phyloP scores from a whole-genome alignment of 2,888 invertebrate species.

The Polydrusus cervinus region DNA sequence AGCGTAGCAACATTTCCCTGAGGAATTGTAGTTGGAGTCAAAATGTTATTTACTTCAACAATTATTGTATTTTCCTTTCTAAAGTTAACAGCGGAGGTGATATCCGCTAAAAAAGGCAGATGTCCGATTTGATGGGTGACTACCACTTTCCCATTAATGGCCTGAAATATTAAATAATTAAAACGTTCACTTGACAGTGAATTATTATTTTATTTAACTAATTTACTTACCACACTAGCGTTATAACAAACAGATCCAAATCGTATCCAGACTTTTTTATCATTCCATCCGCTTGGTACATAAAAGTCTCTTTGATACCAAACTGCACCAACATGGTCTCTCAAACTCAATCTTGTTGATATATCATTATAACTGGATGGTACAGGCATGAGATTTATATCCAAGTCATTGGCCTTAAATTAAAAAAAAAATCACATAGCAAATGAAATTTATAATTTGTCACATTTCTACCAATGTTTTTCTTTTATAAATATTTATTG shows the following conservation, averaged over 20 bases:
- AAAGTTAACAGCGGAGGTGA: slow-evolving; percentile 79
- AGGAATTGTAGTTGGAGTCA: slow-evolving; percentile 89
- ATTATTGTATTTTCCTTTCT: slow-evolving; percentile 83
- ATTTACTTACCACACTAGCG: slow-evolving; percentile 84
- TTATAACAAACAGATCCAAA: slow-evolving; percentile 88
- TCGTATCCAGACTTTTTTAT: slow-evolving; percentile 68
- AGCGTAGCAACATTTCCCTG: slow-evolving; percentile 78
- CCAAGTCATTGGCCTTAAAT: slow-evolving; percentile 18
- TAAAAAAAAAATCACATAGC: background rate
- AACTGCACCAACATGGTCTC: slow-evolving; percentile 93
- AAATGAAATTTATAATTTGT: background rate
- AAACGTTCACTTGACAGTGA: background rate
- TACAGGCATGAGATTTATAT: slow-evolving; percentile 84
- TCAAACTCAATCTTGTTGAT: slow-evolving; percentile 81
- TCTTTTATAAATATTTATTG: no score
- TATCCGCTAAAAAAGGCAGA: slow-evolving; percentile 92
- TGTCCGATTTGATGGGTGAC: slow-evolving; percentile 94
- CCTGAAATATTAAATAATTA: slow-evolving; percentile 76
- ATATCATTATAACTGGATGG: slow-evolving; percentile 81
- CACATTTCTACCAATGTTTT: no score
- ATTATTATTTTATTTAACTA: background rate
- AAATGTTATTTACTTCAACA: slow-evolving; percentile 88
- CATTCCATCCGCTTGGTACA: slow-evolving; percentile 84
- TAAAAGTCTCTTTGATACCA: slow-evolving; percentile 95
- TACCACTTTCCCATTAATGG: slow-evolving; percentile 87